These are phyloP conservation scores for Spheniscus mendiculus DNA, from an alignment of 2,113 vertebrate species.

Conservation along the genomic window DNA sequence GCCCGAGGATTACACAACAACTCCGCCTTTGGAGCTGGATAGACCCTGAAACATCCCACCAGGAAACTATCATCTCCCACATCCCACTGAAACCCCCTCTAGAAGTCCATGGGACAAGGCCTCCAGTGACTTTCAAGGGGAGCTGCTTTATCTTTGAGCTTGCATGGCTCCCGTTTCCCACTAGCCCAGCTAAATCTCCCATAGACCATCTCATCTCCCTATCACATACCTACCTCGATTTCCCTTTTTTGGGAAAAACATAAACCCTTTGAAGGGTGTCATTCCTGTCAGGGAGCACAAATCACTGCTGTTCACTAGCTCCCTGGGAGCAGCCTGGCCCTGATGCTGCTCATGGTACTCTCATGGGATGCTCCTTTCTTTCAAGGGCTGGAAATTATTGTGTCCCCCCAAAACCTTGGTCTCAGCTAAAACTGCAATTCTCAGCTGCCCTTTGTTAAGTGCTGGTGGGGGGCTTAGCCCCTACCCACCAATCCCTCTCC, in stretches of 20 bases:
- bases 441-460: background rate
- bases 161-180: background rate
- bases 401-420: background rate
- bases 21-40: background rate
- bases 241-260: background rate
- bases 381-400: background rate
- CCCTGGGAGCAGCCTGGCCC: background rate
- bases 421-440: background rate
- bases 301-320: background rate
- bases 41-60: background rate
- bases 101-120: background rate
- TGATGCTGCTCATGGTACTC: background rate
- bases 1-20: background rate
- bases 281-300: background rate
- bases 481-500: background rate
- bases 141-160: background rate
- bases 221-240: background rate
- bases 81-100: background rate
- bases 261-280: background rate
- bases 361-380: background rate
- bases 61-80: background rate
- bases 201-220: background rate
- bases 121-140: background rate
- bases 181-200: background rate
- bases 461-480: accelerated